Conservation (phyloP, 2,113 vertebrate genomes). For the Rhinolophus ferrumequinum region DNA sequence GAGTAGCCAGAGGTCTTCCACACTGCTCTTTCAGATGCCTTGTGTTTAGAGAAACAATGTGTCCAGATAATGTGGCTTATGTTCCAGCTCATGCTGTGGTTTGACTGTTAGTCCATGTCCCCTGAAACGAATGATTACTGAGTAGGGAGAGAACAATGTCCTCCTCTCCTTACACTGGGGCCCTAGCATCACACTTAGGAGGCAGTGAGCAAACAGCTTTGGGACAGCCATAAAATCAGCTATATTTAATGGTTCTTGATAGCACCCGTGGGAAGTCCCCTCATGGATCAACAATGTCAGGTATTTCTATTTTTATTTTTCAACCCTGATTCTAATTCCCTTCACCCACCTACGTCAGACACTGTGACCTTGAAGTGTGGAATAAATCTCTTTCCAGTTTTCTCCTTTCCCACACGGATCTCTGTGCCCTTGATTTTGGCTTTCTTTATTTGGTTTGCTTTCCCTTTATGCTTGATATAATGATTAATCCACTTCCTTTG, state of each 20-base stretch:
- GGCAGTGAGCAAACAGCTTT: neutral
- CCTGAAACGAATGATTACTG: neutral
- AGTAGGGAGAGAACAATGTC: neutral
- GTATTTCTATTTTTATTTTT: neutral
- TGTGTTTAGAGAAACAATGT: neutral
- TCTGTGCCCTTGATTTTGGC: neutral
- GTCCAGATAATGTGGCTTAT: neutral
- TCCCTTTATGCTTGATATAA: constrained; percentile 1
- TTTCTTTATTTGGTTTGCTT: neutral
- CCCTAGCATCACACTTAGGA: neutral
- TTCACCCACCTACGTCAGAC: neutral
- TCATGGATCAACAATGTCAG: neutral
- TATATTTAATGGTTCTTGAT: neutral
- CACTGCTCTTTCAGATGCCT: neutral
- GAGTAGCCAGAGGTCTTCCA: neutral
- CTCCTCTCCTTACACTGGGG: neutral
- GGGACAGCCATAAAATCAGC: neutral
- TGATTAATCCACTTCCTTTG: neutral
- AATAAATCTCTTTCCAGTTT: neutral
- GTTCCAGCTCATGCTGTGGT: neutral
- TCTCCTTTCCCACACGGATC: neutral
- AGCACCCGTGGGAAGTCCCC: neutral
- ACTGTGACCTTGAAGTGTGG: neutral
- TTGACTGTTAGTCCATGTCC: neutral
- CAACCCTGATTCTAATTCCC: neutral